These are phyloP conservation scores for Nyctalus aviator DNA, from an alignment of 2,797 vertebrate genomes.

Conservation along the genomic window DNA sequence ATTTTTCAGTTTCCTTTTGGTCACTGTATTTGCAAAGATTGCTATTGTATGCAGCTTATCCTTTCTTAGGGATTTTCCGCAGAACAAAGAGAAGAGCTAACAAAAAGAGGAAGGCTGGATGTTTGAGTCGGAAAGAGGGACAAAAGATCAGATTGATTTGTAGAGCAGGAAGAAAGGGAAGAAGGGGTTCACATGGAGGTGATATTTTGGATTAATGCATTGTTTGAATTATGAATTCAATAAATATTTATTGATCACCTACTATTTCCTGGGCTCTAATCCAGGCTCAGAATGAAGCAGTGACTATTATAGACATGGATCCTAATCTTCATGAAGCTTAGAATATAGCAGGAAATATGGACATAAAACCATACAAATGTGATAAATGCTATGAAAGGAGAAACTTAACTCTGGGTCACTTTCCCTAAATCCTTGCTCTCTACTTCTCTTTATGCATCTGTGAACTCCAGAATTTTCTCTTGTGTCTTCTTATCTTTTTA, in stretches of 20 bases:
- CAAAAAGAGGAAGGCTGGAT: background rate
- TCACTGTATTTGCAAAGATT: background rate
- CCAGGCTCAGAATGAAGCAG: background rate
- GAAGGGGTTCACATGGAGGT: background rate
- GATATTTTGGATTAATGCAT: background rate
- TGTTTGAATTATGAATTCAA: background rate
- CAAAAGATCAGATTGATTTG: background rate
- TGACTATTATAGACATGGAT: background rate
- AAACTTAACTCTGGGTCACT: background rate
- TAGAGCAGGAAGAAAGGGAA: background rate
- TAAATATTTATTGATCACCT: background rate
- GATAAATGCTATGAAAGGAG: background rate
- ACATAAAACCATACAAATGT: background rate
- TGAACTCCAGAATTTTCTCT: background rate
- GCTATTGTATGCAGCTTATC: background rate
- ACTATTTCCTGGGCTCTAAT: background rate
- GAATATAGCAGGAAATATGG: background rate
- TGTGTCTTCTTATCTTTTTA: background rate
- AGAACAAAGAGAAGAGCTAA: background rate
- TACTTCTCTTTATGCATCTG: background rate
- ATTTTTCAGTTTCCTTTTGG: constrained; percentile 1
- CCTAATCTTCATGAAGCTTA: background rate
- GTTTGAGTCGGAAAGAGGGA: background rate
- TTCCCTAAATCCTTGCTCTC: background rate
- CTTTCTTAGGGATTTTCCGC: background rate